Evolutionary conservation across 2,888 invertebrate species (phyloP), one percentile per base, ranked within the genome.

Genomic region (Rhingia campestris): DNA sequence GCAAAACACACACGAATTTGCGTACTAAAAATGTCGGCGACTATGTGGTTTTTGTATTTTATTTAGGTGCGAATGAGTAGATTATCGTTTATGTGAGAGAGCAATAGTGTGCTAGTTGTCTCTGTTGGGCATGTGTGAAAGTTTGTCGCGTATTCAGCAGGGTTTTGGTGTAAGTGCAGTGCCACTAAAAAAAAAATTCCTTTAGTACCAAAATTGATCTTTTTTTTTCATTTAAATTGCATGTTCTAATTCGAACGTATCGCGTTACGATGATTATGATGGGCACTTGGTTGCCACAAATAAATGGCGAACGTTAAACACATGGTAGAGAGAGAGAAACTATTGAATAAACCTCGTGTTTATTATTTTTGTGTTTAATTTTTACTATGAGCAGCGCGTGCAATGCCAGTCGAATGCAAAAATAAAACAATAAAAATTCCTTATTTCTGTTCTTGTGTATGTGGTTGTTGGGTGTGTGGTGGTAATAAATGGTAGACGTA

Each of bases 1-100:
- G 75, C 59, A 76, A 76, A 76, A 76, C 67, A 63, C 67, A 63
- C 33, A 73, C 73, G 49, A 66, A 66, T 75, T 66, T 66, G 74
- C 74, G 74, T 75, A 75, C 66, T 58, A 75, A 75, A 66, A 47
- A 76, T 76, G 59, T 76, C 76, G 76, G 76, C 69, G 43, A 69
- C 61, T 67, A 32, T 14, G 41, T 58, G 3, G n/a, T 45, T 47
- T 53, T 56, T 37, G 32, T 54, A 54, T 47, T n/a, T 58, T 58
- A 59, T 72, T 72, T 39, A 30, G 47, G 69, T 58, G 58, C 37
- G 58, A 58, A 49, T 10, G 43, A 37, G 7, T 14, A 32, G 33
- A 53, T 41, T 41, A 41, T 41, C 37, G 12, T 45, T 43, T 4
- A 33, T 12, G 9, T 12, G 32, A 35, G 22, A 39, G 49, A 6